Evolutionary conservation across 2,888 invertebrate species (phyloP).

Genomic region (Tribolium freemani): DNA sequence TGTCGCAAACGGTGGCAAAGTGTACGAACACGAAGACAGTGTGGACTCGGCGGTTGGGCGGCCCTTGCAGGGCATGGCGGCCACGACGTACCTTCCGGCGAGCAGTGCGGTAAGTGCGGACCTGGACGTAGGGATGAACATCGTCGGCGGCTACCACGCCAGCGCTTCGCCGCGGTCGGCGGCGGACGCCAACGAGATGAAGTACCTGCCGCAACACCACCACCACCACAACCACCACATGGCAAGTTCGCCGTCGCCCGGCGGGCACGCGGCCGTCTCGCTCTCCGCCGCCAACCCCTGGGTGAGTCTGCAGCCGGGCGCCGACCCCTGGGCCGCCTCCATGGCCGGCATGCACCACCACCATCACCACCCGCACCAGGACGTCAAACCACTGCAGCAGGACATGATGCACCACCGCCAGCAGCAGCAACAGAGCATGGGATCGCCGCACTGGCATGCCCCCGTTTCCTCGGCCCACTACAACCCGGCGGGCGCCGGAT

Average conservation of each 20-base stretch:
- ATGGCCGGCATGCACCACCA: slow-evolving; percentile 80
- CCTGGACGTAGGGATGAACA: slow-evolving; percentile 80
- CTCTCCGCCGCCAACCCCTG: slow-evolving; percentile 78
- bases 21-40: slow-evolving; percentile 64
- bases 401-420: slow-evolving; percentile 70
- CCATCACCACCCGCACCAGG: slow-evolving; percentile 82
- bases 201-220: slow-evolving; percentile 91
- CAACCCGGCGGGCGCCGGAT: slow-evolving; percentile 82
- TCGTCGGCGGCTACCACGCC: slow-evolving; percentile 83
- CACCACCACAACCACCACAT: slow-evolving; percentile 83
- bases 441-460: slow-evolving; percentile 90
- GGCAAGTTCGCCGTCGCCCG: slow-evolving; percentile 78
- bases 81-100: slow-evolving; percentile 93
- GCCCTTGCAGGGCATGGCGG: slow-evolving; percentile 86
- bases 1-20: slow-evolving; percentile 53
- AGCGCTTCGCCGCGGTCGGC: slow-evolving; percentile 89
- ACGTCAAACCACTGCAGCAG: slow-evolving; percentile 85
- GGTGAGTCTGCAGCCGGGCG: slow-evolving; percentile 82
- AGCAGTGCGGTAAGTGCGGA: slow-evolving; percentile 79
- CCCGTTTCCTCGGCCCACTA: slow-evolving; percentile 89
- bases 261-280: slow-evolving; percentile 72
- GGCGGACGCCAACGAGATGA: slow-evolving; percentile 93
- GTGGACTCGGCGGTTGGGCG: slow-evolving; percentile 70
- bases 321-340: slow-evolving; percentile 84
- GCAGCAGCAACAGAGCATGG: slow-evolving; percentile 71